Evolutionary conservation across 2,888 invertebrate species (phyloP).

Genomic region (Nesidiocoris tenuis): DNA sequence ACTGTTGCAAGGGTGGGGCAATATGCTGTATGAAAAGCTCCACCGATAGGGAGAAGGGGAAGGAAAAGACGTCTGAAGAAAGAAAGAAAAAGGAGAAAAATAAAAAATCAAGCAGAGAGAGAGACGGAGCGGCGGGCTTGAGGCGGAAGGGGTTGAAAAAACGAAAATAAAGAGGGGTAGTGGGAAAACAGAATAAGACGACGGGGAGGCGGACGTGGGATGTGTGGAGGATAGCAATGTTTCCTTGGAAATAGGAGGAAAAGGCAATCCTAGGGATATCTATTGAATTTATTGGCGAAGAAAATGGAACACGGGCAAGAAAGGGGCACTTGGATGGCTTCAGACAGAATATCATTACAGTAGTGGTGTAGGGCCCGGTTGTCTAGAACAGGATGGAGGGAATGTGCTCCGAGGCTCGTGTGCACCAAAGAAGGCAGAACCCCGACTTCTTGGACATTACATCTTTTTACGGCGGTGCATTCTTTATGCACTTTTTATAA

Average conservation of each 20-base stretch:
- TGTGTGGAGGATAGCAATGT: constrained; percentile 44
- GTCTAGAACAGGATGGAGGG: background rate
- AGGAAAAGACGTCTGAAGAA: background rate
- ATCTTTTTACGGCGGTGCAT: constrained; percentile 46
- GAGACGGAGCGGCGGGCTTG: no score
- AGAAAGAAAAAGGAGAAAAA: constrained; percentile 38
- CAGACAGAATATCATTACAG: constrained; percentile 48
- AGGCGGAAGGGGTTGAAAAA: constrained; percentile 5
- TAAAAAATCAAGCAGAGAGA: constrained; percentile 38
- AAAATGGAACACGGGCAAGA: constrained; percentile 45
- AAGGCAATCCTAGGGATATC: constrained; percentile 48
- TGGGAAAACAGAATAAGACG: background rate
- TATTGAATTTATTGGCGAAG: constrained; percentile 51
- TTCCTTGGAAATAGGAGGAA: constrained; percentile 43
- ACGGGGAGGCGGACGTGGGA: constrained; percentile 3
- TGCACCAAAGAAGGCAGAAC: background rate
- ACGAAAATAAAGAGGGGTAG: constrained; percentile 10
- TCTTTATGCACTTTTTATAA: constrained; percentile 49
- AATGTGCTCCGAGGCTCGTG: background rate
- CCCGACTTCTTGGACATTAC: constrained; percentile 43
- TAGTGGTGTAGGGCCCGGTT: background rate
- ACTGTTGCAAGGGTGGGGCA: constrained; percentile 31
- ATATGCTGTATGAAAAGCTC: constrained; percentile 45
- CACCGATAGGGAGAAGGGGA: constrained; percentile 30
- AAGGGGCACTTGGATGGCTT: constrained; percentile 44